Percentiles rank a stretch among this genome's conserved stretches.
phyloP scores from a whole-genome alignment of 2,797 vertebrate species.

The Lepilemur ruficaudatus region DNA sequence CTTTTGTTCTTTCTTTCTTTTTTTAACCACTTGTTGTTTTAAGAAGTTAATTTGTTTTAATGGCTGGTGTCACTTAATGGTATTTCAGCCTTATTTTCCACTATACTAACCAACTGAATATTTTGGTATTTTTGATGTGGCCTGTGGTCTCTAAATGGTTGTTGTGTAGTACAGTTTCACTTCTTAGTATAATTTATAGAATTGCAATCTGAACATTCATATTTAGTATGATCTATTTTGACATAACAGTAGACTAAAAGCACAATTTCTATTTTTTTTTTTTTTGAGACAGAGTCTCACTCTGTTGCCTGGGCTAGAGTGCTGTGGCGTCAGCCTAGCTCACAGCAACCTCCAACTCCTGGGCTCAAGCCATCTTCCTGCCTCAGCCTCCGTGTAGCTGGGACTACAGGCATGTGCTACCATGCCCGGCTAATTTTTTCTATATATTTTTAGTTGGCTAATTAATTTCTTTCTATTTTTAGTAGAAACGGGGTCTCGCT shows the following conservation, averaged over 20 bases:
- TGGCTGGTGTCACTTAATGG: background rate
- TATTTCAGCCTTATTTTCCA: slow-evolving; percentile 42
- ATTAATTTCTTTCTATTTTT: too few species aligned
- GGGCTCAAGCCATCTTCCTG: too few species aligned
- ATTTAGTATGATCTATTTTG: slow-evolving; percentile 32
- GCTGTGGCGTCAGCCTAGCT: too few species aligned
- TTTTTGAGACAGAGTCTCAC: too few species aligned
- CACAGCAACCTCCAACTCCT: too few species aligned
- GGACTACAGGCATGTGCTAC: too few species aligned
- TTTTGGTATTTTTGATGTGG: background rate
- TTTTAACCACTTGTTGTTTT: background rate
- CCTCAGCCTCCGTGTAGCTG: too few species aligned
- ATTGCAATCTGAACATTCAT: background rate
- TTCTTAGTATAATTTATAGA: slow-evolving; percentile 24
- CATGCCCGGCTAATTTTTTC: too few species aligned
- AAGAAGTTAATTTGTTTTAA: slow-evolving; percentile 40
- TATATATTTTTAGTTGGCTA: too few species aligned
- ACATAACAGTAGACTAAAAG: background rate
- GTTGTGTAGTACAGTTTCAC: background rate
- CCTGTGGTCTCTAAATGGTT: background rate
- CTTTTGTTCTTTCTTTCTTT: background rate
- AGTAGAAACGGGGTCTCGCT: too few species aligned
- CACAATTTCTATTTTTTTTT: background rate
- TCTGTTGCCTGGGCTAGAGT: too few species aligned
- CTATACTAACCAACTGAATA: slow-evolving; percentile 39